Evolutionary conservation across 37 sponge, comb jelly and placozoan genomes (phyloP).

Genomic region (Trichoplax adhaerens): DNA sequence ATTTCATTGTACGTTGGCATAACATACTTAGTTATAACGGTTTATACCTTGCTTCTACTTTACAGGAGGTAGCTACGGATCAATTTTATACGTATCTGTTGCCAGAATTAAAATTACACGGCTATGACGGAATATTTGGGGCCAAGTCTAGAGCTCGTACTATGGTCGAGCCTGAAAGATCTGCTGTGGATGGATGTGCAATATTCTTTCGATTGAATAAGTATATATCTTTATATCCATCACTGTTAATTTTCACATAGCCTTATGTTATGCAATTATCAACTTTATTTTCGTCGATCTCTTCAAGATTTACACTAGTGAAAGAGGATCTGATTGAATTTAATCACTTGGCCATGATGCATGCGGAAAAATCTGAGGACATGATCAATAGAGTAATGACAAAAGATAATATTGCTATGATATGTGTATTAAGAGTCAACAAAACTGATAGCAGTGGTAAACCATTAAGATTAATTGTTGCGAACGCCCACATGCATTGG

Average conservation of each 20-base stretch:
- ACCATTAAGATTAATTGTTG: conserved; percentile 50
- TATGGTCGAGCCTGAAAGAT: conserved; percentile 71
- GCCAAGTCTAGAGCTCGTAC: conserved; percentile 88
- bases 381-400: conserved; percentile 93
- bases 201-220: conserved; percentile 79
- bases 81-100: conserved; percentile 79
- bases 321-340: conserved; percentile 75
- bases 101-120: conserved; percentile 48
- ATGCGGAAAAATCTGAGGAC: conserved; percentile 72
- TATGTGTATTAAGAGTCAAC: conserved; percentile 42
- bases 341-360: conserved; percentile 80
- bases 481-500: conserved; percentile 97
- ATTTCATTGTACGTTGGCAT: no score
- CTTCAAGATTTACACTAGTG: conserved; percentile 49
- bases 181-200: conserved; percentile 90
- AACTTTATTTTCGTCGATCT: no score
- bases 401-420: conserved; percentile 81
- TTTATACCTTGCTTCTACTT: conserved; percentile 3
- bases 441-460: not conserved
- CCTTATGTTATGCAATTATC: no score
- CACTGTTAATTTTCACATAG: no score
- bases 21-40: no score
- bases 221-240: conserved; percentile 26
- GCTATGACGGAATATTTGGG: conserved; percentile 83
- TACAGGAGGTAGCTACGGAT: conserved; percentile 88